These are phyloP conservation scores for Ephialtes manifestator DNA, from an alignment of 2,888 invertebrate species.

Conservation along the genomic window DNA sequence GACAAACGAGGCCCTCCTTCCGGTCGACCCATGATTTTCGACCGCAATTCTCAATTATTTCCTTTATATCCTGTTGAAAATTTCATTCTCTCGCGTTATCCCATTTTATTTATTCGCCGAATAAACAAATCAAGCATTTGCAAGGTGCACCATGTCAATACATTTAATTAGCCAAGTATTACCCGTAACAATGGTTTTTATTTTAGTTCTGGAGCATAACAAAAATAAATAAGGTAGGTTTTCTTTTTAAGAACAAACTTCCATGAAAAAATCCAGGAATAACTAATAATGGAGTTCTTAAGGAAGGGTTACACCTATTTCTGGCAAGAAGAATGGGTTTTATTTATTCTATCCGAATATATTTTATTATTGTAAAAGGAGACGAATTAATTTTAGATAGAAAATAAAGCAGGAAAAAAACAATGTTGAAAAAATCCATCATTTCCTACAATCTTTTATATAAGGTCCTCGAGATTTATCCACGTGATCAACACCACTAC, in stretches of 20 bases:
- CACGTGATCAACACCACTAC: too few relatives aligned
- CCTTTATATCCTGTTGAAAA: slow-evolving; percentile 90
- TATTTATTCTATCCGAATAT: too few relatives aligned
- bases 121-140: slow-evolving; percentile 18
- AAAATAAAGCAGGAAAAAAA: too few relatives aligned
- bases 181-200: not conserved
- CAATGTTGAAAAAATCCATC: too few relatives aligned
- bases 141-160: slow-evolving; percentile 22
- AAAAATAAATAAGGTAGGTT: not conserved
- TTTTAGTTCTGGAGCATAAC: not conserved
- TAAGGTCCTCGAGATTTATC: too few relatives aligned
- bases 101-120: not conserved
- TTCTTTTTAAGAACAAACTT: not conserved
- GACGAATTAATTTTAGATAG: too few relatives aligned
- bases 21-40: slow-evolving; percentile 97
- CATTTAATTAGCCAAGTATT: not conserved
- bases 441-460: too few relatives aligned
- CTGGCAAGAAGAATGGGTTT: too few relatives aligned
- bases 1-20: slow-evolving; percentile 95
- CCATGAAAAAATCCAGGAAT: not conserved
- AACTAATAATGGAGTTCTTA: too few relatives aligned
- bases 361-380: too few relatives aligned
- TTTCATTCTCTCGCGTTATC: slow-evolving; percentile 13
- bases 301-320: too few relatives aligned
- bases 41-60: slow-evolving; percentile 95